phyloP scores from a whole-genome alignment of 2,113 vertebrate species.

The Ptilonorhynchus violaceus region DNA sequence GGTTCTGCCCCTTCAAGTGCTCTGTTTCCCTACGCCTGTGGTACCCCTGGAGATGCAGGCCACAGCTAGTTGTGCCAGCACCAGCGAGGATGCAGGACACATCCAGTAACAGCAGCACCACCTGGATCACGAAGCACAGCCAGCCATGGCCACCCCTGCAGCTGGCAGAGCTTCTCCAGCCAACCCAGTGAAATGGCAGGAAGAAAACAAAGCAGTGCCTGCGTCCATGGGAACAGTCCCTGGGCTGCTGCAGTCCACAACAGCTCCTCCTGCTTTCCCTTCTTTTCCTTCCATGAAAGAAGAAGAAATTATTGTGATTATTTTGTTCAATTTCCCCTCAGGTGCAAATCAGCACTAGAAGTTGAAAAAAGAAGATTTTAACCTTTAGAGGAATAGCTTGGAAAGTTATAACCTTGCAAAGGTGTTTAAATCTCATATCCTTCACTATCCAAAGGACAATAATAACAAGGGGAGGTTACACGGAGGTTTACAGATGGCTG shows the following conservation, averaged over 20 bases:
- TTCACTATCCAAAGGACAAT: neutral
- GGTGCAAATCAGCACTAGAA: neutral
- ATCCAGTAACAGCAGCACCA: accelerated
- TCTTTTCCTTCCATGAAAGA: neutral
- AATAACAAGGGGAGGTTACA: neutral
- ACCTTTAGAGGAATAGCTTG: neutral
- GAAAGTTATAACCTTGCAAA: neutral
- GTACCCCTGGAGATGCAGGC: neutral
- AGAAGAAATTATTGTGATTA: neutral
- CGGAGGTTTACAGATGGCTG: neutral
- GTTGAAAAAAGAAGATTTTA: neutral
- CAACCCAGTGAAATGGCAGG: neutral
- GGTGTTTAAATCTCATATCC: neutral
- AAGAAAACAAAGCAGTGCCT: neutral
- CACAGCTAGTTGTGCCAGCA: neutral
- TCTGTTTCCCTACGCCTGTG: accelerated
- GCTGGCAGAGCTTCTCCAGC: neutral
- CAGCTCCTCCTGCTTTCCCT: neutral
- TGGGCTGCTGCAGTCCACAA: neutral
- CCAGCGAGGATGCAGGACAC: neutral
- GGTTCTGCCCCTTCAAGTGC: neutral
- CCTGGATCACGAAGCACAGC: accelerated
- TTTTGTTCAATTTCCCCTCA: neutral
- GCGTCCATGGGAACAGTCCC: neutral
- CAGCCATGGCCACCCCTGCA: accelerated